phyloP scores from a whole-genome alignment of 2,113 vertebrate genomes.

The Trinectes maculatus region DNA sequence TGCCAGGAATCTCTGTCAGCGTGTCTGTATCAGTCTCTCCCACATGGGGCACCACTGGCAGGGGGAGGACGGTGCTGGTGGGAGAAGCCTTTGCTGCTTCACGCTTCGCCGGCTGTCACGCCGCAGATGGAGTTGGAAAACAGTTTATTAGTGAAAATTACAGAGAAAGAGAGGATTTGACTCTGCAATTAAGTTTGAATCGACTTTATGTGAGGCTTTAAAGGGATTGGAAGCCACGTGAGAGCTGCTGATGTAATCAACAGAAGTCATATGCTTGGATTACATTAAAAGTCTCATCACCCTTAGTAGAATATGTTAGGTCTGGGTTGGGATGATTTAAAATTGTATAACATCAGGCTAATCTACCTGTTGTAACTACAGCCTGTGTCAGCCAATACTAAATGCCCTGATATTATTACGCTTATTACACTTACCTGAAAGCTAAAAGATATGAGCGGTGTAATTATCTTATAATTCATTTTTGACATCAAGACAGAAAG shows the following conservation, averaged over 20 bases:
- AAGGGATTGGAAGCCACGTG: not conserved
- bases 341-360: not conserved
- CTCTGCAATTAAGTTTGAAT: conserved; percentile 16
- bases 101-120: conserved; percentile 80
- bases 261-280: conserved; percentile 22
- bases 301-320: conserved; percentile 24
- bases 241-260: conserved; percentile 44
- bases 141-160: conserved; percentile 40
- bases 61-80: conserved; percentile 71
- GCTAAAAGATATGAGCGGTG: not conserved
- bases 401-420: no score
- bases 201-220: not conserved
- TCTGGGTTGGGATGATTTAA: not conserved
- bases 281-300: conserved; percentile 14
- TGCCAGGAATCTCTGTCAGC: conserved; percentile 71
- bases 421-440: conserved; percentile 53
- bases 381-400: not conserved
- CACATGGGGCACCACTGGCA: conserved; percentile 82
- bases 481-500: not conserved
- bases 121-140: conserved; percentile 41
- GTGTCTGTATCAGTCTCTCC: conserved; percentile 83
- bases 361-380: no score
- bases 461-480: not conserved
- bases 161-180: conserved; percentile 10
- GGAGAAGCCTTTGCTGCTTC: conserved; percentile 82